phyloP scores from a whole-genome alignment of 2,113 vertebrate genomes.

The Mustela lutreola region DNA sequence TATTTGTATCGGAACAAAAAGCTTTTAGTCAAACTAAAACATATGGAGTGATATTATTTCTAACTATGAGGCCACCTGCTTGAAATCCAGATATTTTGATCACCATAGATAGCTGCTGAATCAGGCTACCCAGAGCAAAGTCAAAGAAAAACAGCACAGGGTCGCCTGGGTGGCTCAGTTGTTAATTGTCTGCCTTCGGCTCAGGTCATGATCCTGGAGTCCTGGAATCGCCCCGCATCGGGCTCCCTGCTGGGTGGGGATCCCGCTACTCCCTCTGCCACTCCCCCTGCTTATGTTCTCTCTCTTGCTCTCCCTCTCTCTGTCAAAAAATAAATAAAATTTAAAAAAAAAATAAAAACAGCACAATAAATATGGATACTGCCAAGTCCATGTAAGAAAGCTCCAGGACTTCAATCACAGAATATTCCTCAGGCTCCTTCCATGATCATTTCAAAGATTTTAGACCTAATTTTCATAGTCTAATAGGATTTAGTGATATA shows the following conservation, averaged over 20 bases:
- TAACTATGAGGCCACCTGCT: neutral
- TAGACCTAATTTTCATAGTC: neutral
- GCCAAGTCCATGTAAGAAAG: neutral
- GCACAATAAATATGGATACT: neutral
- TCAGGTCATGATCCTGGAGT: no score
- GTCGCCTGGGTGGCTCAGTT: no score
- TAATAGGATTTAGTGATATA: neutral
- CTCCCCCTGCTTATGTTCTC: no score
- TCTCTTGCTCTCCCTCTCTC: no score
- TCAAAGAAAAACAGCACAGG: neutral
- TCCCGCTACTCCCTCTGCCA: no score
- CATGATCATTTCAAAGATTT: neutral
- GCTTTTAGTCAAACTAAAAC: neutral
- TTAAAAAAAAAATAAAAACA: neutral
- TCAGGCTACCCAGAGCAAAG: neutral
- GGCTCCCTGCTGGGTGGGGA: no score
- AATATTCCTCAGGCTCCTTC: neutral
- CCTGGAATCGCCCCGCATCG: no score
- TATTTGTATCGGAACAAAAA: neutral
- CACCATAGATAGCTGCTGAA: neutral
- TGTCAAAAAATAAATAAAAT: no score
- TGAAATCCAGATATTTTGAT: neutral
- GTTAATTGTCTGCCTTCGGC: no score
- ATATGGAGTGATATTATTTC: neutral
- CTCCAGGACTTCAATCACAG: neutral